Percentiles rank a stretch among this genome's conserved stretches.
These are phyloP conservation scores for Drosophila nannoptera DNA, from an alignment of 1,140 invertebrate species.

Conservation along the genomic window DNA sequence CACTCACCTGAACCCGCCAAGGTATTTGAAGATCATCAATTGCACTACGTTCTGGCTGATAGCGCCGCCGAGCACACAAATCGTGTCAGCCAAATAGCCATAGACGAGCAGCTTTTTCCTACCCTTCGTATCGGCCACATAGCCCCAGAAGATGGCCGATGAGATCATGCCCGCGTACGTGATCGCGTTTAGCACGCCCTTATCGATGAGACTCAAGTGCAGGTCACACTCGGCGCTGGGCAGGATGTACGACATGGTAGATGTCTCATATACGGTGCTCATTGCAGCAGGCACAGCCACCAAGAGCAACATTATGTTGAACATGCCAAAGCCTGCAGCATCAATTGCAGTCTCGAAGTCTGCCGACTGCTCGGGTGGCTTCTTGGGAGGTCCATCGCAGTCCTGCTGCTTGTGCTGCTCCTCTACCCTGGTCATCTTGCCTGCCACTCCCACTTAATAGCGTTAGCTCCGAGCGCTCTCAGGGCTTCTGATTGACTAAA, in stretches of 20 bases:
- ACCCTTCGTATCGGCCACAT: constrained; percentile 87
- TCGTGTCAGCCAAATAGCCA: constrained; percentile 85
- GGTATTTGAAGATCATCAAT: constrained; percentile 86
- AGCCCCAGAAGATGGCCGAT: constrained; percentile 90
- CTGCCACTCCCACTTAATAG: not conserved
- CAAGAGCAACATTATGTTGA: constrained; percentile 83
- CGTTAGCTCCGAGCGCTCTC: constrained; percentile 24
- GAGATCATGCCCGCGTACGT: constrained; percentile 83
- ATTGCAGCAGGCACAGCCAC: constrained; percentile 84
- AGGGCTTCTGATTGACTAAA: constrained; percentile 38
- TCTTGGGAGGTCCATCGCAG: not conserved
- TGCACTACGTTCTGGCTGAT: constrained; percentile 85
- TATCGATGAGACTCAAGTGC: constrained; percentile 82
- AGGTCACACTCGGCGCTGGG: constrained; percentile 87
- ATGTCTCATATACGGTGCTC: constrained; percentile 83
- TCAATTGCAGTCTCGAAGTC: constrained; percentile 84
- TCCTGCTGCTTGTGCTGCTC: constrained; percentile 18
- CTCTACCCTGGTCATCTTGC: constrained; percentile 22
- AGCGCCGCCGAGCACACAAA: constrained; percentile 84
- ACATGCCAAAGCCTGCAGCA: constrained; percentile 83
- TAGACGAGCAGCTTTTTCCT: constrained; percentile 84
- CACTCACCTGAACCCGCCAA: constrained; percentile 88
- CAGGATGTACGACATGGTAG: constrained; percentile 85
- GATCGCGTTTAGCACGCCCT: constrained; percentile 85
- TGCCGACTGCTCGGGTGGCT: constrained; percentile 57